Base-by-base conservation (phyloP, 2,888 invertebrate genomes). In the Apomyelois bistriatella region DNA sequence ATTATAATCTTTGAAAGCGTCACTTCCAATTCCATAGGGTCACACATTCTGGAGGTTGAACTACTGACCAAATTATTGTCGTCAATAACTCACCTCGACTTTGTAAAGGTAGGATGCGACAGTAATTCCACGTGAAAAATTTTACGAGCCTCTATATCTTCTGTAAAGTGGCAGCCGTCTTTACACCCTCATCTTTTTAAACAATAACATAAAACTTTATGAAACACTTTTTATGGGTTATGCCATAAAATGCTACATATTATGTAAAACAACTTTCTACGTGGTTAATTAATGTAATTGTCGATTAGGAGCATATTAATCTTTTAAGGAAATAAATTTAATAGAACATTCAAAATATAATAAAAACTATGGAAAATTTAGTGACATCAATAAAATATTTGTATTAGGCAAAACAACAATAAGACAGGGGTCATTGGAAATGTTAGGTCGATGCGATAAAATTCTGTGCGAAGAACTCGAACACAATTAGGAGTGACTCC, bases 181-280 rank as follows among this genome's bases (percentile, higher is more conserved):
- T 61, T 55, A 68, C 61, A 59, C 43, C 57, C 54, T 58, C 61
- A 58, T 52, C 62, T 52, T 61, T 62, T 64, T 50, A 32, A 64
- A 66, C 58, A 61, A 62, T 57, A 56, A 58, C 64, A 64, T 68
- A 65, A 68, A 60, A 60, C 57, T 66, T 68, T 68, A 67, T 65
- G 54, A 56, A 59, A 59, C 54, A 57, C 52, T 55, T 65, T 58
- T 66, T 61, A 56, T 55, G 30, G 43, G 42, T 52, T 48, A 43
- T 36, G 36, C 55, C 54, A 54, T 38, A 52, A 53, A 57, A 48
- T 46, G 51, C 32, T 49, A 53, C 49, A 53, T 60, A 50, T 59
- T 53, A 55, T 52, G 46, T 32, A 47, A 50, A 53, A 30, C 52
- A 55, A 56, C 61, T 62, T 59, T 62, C 59, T 57, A 53, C 28